These are phyloP conservation scores for Microcebus murinus DNA, from an alignment of 2,113 vertebrate species.

Conservation along the genomic window DNA sequence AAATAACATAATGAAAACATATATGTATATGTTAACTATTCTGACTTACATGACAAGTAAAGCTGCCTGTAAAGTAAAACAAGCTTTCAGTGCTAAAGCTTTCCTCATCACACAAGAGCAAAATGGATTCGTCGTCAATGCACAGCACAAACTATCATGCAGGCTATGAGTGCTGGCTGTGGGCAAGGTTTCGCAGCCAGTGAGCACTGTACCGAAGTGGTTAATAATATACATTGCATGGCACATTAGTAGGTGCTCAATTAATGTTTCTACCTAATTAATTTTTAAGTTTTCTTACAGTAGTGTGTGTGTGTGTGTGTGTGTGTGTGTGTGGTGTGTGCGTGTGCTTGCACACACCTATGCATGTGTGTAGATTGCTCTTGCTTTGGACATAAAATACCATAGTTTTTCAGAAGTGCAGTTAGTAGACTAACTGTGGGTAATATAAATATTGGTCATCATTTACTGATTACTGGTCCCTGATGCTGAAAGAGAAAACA, in stretches of 20 bases:
- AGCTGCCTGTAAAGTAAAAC: too few relatives aligned
- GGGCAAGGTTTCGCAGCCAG: too few relatives aligned
- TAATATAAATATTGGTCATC: slow-evolving; percentile 28
- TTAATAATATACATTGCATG: neutral
- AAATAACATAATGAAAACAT: too few relatives aligned
- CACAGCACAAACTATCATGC: too few relatives aligned
- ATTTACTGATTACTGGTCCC: slow-evolving; percentile 11
- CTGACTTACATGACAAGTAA: too few relatives aligned
- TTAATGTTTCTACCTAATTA: slow-evolving; percentile 41
- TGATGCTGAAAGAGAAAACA: slow-evolving; percentile 2
- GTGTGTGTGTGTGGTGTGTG: neutral
- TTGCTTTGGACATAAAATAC: slow-evolving; percentile 53
- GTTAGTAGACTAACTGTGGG: neutral
- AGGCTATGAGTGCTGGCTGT: too few relatives aligned
- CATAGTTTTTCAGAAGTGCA: slow-evolving; percentile 17
- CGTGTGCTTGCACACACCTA: neutral
- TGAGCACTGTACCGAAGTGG: too few relatives aligned
- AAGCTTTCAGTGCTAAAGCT: too few relatives aligned
- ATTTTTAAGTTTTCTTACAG: neutral
- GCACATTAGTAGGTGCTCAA: neutral
- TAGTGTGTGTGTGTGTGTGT: neutral
- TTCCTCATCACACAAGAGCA: too few relatives aligned
- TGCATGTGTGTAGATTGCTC: neutral
- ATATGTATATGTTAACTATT: too few relatives aligned
- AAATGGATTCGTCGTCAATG: too few relatives aligned